These are phyloP conservation scores for Echinops telfairi DNA, from an alignment of 2,113 vertebrate genomes.

Conservation along the genomic window DNA sequence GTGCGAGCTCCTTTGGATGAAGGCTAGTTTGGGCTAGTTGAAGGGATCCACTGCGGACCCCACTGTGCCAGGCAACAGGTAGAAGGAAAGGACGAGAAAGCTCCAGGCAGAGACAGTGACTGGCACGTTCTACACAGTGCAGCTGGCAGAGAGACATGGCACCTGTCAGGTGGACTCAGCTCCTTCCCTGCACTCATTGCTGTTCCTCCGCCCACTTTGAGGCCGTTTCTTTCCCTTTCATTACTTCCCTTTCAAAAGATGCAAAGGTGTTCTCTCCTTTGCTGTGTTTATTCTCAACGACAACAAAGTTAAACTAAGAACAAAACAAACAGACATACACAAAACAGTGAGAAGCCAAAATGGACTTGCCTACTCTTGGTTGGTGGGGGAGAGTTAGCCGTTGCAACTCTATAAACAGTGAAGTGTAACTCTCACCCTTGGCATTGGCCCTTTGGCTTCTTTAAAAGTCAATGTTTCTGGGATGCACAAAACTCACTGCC, in stretches of 20 bases:
- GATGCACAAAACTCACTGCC: background rate
- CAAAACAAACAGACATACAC: background rate
- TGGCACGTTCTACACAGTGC: background rate
- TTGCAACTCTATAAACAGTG: background rate
- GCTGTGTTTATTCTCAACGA: background rate
- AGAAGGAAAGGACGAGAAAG: background rate
- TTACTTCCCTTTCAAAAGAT: slow-evolving; percentile 29
- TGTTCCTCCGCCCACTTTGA: background rate
- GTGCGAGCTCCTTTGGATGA: background rate
- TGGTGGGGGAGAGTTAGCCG: background rate
- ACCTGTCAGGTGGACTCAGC: background rate
- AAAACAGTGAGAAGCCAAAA: slow-evolving; percentile 26
- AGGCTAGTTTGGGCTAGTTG: slow-evolving; percentile 4
- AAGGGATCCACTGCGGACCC: background rate
- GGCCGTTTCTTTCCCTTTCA: slow-evolving; percentile 15
- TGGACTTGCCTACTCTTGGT: background rate
- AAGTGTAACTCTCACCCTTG: background rate
- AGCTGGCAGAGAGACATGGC: background rate
- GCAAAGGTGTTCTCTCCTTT: background rate
- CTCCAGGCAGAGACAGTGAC: background rate
- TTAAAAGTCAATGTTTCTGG: slow-evolving; percentile 46
- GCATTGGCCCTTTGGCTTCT: slow-evolving; percentile 18
- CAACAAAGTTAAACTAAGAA: background rate
- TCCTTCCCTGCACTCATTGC: background rate
- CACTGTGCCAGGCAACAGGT: background rate